phyloP scores from a whole-genome alignment of 2,113 vertebrate genomes.

The Gobiocypris rarus region DNA sequence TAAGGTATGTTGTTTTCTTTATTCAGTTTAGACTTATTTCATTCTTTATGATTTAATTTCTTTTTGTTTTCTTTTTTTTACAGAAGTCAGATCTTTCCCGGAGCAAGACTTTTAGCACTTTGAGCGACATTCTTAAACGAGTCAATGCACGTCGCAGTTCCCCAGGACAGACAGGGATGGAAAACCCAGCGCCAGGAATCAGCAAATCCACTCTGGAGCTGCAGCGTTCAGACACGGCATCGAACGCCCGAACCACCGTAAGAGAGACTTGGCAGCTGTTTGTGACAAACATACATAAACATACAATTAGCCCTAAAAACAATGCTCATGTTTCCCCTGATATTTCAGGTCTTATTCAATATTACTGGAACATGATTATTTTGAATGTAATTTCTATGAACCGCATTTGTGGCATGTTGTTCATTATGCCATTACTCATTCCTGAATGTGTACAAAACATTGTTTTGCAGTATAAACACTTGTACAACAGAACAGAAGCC shows the following conservation, averaged over 20 bases:
- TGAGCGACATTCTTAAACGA: conserved; percentile 71
- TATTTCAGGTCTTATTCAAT: not conserved
- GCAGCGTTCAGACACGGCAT: not conserved
- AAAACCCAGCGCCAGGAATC: conserved; percentile 40
- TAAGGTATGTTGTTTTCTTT: conserved; percentile 40
- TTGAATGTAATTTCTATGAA: not conserved
- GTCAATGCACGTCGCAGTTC: conserved; percentile 43
- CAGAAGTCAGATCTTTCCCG: conserved; percentile 70
- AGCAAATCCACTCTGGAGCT: conserved; percentile 69
- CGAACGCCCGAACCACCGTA: conserved; percentile 32
- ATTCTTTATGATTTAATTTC: not conserved
- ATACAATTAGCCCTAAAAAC: not conserved
- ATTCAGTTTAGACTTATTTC: no score
- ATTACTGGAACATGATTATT: not conserved
- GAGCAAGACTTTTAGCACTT: conserved; percentile 58
- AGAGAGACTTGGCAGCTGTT: not conserved
- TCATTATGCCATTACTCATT: not conserved
- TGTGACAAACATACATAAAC: not conserved
- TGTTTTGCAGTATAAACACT: not conserved
- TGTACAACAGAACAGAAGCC: not conserved
- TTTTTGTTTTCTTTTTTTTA: conserved; percentile 20
- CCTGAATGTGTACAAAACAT: not conserved
- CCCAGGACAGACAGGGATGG: not conserved
- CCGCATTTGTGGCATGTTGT: not conserved
- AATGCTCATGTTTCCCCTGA: not conserved